Conservation (phyloP, 2,113 vertebrate genomes). For the Typhlomys cinereus region DNA sequence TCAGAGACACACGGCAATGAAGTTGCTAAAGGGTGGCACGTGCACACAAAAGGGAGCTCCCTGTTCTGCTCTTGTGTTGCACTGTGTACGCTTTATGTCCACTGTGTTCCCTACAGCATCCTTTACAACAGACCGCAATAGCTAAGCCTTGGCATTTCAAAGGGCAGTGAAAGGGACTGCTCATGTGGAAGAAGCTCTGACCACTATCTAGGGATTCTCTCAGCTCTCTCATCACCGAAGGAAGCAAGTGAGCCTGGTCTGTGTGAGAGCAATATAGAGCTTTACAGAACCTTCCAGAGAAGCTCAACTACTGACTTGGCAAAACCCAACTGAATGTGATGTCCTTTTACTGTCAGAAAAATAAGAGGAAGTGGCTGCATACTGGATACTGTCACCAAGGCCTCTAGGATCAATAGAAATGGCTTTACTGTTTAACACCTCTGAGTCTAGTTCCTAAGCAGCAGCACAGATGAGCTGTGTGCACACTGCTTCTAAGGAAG, state of each 20-base stretch:
- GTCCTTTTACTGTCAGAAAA: background rate
- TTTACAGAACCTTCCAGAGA: background rate
- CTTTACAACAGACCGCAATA: too few species aligned
- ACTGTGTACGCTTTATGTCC: too few species aligned
- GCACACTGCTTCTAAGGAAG: background rate
- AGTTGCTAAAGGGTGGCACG: too few species aligned
- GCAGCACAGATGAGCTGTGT: background rate
- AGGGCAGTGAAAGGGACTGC: background rate
- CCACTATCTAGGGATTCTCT: background rate
- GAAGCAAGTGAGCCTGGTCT: background rate
- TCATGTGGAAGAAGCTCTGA: background rate
- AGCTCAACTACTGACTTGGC: background rate
- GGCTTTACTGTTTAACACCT: background rate
- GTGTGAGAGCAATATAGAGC: background rate
- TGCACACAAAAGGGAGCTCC: too few species aligned
- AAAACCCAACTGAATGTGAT: background rate
- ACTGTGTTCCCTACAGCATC: too few species aligned
- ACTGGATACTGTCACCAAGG: background rate
- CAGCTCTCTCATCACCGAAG: background rate
- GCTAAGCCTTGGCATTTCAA: too few species aligned
- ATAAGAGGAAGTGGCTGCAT: background rate
- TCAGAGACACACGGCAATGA: too few species aligned
- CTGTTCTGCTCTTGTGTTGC: too few species aligned
- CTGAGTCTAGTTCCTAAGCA: background rate
- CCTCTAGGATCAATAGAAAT: background rate